Conservation (phyloP, 1,140 invertebrate genomes). For the Drosophila lacteicornis region DNA sequence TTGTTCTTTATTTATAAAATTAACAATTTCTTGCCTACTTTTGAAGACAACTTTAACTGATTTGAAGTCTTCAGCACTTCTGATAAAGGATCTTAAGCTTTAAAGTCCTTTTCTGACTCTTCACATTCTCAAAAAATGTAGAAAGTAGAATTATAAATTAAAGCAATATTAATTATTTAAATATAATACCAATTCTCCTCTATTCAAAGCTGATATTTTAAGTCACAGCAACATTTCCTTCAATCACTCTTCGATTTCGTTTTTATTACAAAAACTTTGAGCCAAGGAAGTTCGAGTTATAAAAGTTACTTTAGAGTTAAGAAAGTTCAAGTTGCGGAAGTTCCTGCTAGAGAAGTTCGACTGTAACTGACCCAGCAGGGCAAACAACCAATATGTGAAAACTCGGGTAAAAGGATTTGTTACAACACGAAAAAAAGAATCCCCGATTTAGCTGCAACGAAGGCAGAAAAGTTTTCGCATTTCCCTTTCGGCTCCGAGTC, state of each 20-base stretch:
- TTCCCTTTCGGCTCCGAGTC: background rate
- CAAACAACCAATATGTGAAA: slow-evolving; percentile 32
- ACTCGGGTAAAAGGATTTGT: slow-evolving; percentile 28
- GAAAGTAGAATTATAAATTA: background rate
- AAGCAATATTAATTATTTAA: too few species aligned
- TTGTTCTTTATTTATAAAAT: too few species aligned
- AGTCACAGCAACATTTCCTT: background rate
- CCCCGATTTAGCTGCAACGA: slow-evolving; percentile 4
- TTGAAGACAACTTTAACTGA: too few species aligned
- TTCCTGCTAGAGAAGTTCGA: background rate
- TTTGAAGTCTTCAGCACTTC: too few species aligned
- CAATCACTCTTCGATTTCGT: background rate
- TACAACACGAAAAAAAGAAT: slow-evolving; percentile 18
- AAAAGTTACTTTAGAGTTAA: background rate
- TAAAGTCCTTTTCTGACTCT: too few species aligned
- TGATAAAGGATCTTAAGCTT: background rate
- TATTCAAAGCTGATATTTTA: background rate
- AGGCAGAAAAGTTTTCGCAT: slow-evolving; percentile 25
- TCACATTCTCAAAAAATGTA: background rate
- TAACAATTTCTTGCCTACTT: too few species aligned
- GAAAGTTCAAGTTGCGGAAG: background rate
- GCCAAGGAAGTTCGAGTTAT: background rate
- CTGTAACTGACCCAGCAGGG: slow-evolving; percentile 34
- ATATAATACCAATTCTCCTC: background rate
- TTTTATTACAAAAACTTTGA: background rate